These are phyloP conservation scores for Tachysurus fulvidraco DNA, from an alignment of 2,113 vertebrate species.

Conservation along the genomic window DNA sequence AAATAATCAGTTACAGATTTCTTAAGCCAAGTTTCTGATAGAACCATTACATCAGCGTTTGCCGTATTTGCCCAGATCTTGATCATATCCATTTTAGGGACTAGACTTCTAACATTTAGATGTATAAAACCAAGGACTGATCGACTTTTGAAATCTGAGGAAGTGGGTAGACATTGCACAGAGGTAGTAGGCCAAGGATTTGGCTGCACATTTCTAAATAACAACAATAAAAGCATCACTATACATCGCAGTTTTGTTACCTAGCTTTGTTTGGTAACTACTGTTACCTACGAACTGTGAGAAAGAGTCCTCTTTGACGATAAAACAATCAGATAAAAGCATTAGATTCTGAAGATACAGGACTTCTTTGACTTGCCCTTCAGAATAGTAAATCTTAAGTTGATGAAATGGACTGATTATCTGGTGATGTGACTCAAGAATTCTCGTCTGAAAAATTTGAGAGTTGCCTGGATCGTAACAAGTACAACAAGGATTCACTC, in stretches of 20 bases:
- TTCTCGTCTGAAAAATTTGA: neutral
- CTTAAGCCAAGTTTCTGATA: too few species aligned
- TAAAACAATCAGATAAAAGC: neutral
- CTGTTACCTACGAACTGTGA: neutral
- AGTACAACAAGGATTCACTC: too few species aligned
- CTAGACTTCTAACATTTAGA: too few species aligned
- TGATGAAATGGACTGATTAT: neutral
- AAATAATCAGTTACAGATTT: too few species aligned
- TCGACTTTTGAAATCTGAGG: neutral
- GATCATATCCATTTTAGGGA: too few species aligned
- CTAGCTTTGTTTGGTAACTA: neutral
- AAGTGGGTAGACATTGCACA: neutral
- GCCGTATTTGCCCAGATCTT: too few species aligned
- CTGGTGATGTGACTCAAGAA: neutral
- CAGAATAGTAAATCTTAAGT: neutral
- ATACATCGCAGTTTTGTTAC: neutral
- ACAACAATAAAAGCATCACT: conserved; percentile 29
- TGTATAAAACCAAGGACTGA: neutral
- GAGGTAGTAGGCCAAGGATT: neutral
- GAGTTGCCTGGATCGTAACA: neutral
- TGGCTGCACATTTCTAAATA: neutral
- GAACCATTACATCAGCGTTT: too few species aligned
- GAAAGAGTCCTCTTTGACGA: too few species aligned
- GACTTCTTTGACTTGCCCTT: neutral
- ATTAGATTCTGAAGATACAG: neutral